These are phyloP conservation scores for Molothrus ater DNA, from an alignment of 2,797 vertebrate genomes.

Conservation along the genomic window DNA sequence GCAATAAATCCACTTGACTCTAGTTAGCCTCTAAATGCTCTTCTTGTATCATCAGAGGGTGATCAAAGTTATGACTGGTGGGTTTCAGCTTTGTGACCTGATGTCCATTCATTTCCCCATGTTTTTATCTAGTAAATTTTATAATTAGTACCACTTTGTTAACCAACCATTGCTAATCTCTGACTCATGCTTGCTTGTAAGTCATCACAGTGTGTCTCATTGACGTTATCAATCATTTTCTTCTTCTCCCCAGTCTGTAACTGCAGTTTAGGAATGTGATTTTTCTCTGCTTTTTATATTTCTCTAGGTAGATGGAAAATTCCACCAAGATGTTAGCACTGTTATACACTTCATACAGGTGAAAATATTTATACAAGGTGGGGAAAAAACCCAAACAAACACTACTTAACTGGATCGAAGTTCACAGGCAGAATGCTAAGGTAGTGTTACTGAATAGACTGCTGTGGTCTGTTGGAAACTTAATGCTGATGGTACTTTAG, in stretches of 20 bases:
- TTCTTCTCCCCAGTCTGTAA: background rate
- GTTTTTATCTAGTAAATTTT: background rate
- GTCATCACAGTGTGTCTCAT: background rate
- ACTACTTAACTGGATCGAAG: background rate
- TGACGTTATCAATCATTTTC: background rate
- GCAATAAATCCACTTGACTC: background rate
- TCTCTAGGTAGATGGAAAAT: background rate
- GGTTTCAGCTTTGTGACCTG: background rate
- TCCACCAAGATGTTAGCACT: background rate
- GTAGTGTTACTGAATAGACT: background rate
- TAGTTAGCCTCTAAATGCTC: background rate
- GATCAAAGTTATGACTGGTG: background rate
- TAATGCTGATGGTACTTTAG: background rate
- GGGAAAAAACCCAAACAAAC: background rate
- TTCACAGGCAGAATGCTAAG: background rate
- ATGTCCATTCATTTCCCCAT: background rate
- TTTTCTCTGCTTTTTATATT: background rate
- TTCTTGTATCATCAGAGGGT: background rate
- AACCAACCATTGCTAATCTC: background rate
- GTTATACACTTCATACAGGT: background rate
- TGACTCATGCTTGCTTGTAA: background rate
- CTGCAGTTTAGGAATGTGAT: background rate
- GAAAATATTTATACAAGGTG: background rate
- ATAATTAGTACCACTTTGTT: background rate
- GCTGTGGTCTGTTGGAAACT: background rate